A percentile compares a stretch with the other conserved stretches of the same genome.
Conservation (phyloP, 2,797 vertebrate species). For the Rachycentron canadum region DNA sequence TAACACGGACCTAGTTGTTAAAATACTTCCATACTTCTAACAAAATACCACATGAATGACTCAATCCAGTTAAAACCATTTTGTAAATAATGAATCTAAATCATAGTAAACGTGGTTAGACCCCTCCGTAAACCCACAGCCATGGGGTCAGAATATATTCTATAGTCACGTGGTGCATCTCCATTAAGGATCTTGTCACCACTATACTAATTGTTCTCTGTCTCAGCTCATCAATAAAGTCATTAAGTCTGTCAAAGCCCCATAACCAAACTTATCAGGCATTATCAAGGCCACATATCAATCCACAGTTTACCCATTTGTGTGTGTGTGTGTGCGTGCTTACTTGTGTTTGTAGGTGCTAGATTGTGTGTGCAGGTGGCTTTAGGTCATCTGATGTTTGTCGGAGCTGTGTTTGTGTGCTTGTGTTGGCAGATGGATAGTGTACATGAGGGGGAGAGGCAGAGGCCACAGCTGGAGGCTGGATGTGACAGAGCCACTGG, state of each 20-base stretch:
- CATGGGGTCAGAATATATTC: not conserved
- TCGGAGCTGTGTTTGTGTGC: conserved; percentile 62
- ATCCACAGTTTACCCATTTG: conserved; percentile 29
- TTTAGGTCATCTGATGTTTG: conserved; percentile 67
- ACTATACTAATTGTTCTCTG: conserved; percentile 8
- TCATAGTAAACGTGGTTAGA: not conserved
- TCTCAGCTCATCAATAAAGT: conserved; percentile 24
- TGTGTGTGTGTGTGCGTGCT: conserved; percentile 39
- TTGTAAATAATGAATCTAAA: not conserved
- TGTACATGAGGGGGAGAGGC: conserved; percentile 48
- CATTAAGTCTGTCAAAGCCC: conserved; percentile 55
- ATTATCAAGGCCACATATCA: conserved; percentile 43
- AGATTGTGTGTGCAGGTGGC: conserved; percentile 67
- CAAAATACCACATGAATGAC: too few relatives aligned
- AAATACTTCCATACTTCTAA: not conserved
- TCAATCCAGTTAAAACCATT: not conserved
- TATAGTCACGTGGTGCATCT: conserved; percentile 8
- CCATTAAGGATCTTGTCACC: conserved; percentile 20
- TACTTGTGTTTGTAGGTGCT: conserved; percentile 53
- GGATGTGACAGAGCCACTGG: conserved; percentile 40
- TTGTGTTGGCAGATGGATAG: conserved; percentile 63
- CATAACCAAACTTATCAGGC: conserved; percentile 40
- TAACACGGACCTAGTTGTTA: not conserved
- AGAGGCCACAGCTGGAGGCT: conserved; percentile 59
- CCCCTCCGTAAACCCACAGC: not conserved